phyloP scores from a whole-genome alignment of 1,140 invertebrate species.

The Mamestra configurata region DNA sequence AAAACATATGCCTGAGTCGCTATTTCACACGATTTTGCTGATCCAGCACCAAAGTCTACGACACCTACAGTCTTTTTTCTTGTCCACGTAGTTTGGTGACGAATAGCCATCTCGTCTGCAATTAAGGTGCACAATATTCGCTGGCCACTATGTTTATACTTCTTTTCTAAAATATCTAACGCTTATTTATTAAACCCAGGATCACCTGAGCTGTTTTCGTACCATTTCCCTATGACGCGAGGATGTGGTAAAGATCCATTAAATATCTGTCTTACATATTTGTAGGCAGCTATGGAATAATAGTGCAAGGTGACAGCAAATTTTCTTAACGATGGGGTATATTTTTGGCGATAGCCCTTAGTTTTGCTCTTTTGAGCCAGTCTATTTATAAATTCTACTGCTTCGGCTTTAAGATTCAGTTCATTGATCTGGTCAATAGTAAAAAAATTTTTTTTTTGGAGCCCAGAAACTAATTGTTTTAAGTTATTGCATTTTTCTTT shows the following conservation, averaged over 20 bases:
- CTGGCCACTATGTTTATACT: slow-evolving; percentile 49
- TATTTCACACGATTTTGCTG: slow-evolving; percentile 50
- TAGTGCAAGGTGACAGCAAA: slow-evolving; percentile 75
- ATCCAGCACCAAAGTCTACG: slow-evolving; percentile 62
- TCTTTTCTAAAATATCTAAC: slow-evolving; percentile 69
- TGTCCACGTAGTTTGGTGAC: slow-evolving; percentile 60
- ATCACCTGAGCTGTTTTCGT: slow-evolving; percentile 67
- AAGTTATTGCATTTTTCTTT: slow-evolving; percentile 46
- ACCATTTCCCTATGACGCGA: slow-evolving; percentile 77
- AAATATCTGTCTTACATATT: slow-evolving; percentile 77
- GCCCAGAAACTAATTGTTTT: slow-evolving; percentile 27
- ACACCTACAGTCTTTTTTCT: slow-evolving; percentile 62
- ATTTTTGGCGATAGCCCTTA: slow-evolving; percentile 47
- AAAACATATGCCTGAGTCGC: slow-evolving; percentile 52
- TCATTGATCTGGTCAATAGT: slow-evolving; percentile 37
- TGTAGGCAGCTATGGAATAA: slow-evolving; percentile 76
- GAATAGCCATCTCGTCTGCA: slow-evolving; percentile 67
- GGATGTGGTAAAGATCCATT: slow-evolving; percentile 75
- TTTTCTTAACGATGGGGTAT: slow-evolving; percentile 50
- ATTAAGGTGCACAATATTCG: slow-evolving; percentile 59
- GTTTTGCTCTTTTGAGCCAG: slow-evolving; percentile 33
- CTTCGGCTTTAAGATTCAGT: slow-evolving; percentile 37
- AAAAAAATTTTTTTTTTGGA: slow-evolving; percentile 44
- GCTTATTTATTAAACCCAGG: slow-evolving; percentile 78
- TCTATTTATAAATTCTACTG: slow-evolving; percentile 40